These are phyloP conservation scores for Noturus placidus DNA, from an alignment of 2,113 vertebrate species.

Conservation along the genomic window DNA sequence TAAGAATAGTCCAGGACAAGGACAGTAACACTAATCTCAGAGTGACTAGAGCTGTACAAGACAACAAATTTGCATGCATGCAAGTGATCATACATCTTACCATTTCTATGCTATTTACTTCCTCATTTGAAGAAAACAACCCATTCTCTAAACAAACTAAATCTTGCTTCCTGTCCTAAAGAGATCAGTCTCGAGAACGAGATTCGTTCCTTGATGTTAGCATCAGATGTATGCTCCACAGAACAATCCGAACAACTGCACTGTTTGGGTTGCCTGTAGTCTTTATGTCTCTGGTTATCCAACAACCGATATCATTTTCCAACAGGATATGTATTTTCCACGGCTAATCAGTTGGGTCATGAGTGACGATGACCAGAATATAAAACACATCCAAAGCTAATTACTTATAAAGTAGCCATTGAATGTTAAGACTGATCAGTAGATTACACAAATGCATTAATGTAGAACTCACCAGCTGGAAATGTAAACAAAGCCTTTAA, in stretches of 20 bases:
- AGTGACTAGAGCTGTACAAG: not conserved
- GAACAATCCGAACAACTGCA: not conserved
- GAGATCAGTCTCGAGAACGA: slow-evolving; percentile 40
- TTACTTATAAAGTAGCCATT: not conserved
- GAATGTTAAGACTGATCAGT: not conserved
- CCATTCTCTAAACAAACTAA: slow-evolving; percentile 52
- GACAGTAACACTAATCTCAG: not conserved
- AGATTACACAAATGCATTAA: not conserved
- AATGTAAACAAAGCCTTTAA: slow-evolving; percentile 12
- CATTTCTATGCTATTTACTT: slow-evolving; percentile 62
- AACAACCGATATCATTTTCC: not conserved
- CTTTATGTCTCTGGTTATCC: not conserved
- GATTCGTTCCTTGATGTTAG: slow-evolving; percentile 50
- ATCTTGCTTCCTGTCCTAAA: slow-evolving; percentile 58
- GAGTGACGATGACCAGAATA: not conserved
- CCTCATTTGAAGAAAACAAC: slow-evolving; percentile 29
- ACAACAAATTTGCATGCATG: not conserved
- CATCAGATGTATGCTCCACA: slow-evolving; percentile 25
- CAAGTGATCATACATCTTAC: slow-evolving; percentile 35
- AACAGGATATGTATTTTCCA: slow-evolving; percentile 25
- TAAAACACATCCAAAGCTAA: not conserved
- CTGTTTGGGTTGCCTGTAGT: not conserved
- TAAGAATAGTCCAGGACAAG: not conserved
- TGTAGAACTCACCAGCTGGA: not conserved
- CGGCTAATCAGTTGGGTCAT: not conserved